phyloP scores from a whole-genome alignment of 1,140 invertebrate species.

The Conus betulinus region DNA sequence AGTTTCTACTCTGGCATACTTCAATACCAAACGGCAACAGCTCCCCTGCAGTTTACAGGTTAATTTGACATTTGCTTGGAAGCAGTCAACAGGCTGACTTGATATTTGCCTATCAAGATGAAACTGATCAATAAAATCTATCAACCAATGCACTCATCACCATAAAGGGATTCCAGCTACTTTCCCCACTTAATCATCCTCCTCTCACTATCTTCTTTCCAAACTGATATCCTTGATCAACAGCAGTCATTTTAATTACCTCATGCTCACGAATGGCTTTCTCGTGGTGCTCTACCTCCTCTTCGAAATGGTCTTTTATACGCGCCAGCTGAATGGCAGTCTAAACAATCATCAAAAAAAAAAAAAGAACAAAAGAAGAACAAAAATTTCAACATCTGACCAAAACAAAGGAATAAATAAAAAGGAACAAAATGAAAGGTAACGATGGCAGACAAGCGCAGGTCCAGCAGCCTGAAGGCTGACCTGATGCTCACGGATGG shows the following conservation, averaged over 20 bases:
- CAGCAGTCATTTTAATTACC: conserved; percentile 1
- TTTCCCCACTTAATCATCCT: too few relatives aligned
- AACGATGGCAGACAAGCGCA: not conserved
- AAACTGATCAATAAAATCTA: too few relatives aligned
- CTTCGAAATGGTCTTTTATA: conserved; percentile 35
- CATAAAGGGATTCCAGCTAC: too few relatives aligned
- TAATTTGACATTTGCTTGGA: too few relatives aligned
- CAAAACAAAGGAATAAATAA: not conserved
- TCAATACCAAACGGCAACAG: too few relatives aligned
- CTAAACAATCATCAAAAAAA: not conserved
- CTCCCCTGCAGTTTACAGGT: too few relatives aligned
- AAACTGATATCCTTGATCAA: too few relatives aligned
- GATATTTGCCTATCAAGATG: too few relatives aligned
- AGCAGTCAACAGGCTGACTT: too few relatives aligned
- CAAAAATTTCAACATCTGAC: not conserved
- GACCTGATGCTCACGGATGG: not conserved
- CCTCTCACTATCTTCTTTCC: too few relatives aligned
- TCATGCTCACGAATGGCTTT: conserved; percentile 31
- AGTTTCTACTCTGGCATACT: too few relatives aligned
- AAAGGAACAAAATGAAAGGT: not conserved
- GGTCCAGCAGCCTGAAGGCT: not conserved
- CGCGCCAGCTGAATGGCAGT: conserved; percentile 24
- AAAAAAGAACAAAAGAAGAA: not conserved
- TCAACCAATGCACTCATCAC: too few relatives aligned
- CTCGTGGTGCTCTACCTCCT: conserved; percentile 34